Percentiles rank a stretch among this genome's conserved stretches.
Conservation (phyloP, 2,888 invertebrate species). For the Tanypteryx hageni region DNA sequence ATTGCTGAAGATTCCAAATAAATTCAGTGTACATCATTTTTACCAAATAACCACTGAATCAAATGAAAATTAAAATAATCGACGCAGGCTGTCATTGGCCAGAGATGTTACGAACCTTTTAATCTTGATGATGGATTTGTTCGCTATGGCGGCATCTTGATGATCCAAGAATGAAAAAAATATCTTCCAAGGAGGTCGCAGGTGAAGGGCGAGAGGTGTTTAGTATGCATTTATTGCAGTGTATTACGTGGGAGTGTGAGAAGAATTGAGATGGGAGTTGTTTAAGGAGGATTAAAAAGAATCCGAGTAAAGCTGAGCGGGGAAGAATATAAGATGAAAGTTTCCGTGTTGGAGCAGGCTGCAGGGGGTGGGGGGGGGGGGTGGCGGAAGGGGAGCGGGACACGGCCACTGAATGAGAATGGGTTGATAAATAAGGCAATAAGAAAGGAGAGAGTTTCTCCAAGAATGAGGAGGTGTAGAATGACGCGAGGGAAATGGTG, state of each 20-base stretch:
- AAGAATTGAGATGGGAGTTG: background rate
- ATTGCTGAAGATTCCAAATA: no score
- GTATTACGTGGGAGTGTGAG: background rate
- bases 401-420: conserved; percentile 10
- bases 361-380: background rate
- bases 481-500: background rate
- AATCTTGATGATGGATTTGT: background rate
- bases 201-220: background rate
- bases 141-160: background rate
- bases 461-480: background rate
- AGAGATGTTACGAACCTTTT: background rate
- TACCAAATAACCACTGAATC: no score
- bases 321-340: background rate
- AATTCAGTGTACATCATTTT: no score
- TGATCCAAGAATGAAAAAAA: background rate
- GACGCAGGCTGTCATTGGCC: background rate
- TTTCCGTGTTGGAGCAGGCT: background rate
- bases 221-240: background rate
- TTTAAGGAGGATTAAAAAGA: conserved; percentile 6
- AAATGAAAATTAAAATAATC: no score
- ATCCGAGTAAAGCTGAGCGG: background rate
- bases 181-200: background rate
- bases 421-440: conserved; percentile 24
- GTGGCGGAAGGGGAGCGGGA: background rate
- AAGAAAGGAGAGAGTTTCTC: background rate